Base-by-base conservation (phyloP, 2,888 invertebrate genomes). In the Maniola hyperantus region DNA sequence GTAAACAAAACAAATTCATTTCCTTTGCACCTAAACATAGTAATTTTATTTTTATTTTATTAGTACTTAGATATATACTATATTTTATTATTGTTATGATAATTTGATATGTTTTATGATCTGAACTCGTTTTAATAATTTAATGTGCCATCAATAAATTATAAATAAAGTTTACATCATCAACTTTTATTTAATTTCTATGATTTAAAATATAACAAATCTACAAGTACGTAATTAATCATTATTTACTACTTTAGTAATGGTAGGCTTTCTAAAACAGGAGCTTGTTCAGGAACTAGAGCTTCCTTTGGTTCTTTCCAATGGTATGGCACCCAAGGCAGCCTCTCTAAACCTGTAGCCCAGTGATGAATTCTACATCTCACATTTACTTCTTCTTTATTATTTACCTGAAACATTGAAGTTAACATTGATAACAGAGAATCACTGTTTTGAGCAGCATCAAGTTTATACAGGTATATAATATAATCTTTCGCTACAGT, bases 321-420 rank as follows among this genome's bases (percentile, higher is more conserved):
- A 78, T 93, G 93, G 34, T 92, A 73, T 64, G 86, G 83, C 18
- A 77, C 82, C 85, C 85, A 87, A 1, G 88, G 89, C 33, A 96
- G 77, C 66, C 94, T 90, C 5, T 96, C 94, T 46, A 93, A 84
- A 4, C 95, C 94, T 5, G 94, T 94, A 65, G 95, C 94, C 95
- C 96, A 96, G 80, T 98, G 98, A 81, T 96, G 95, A 64, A 98
- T 93, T 72, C 95, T 92, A 80, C 97, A 97, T 71, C 96, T 93
- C 0, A 98, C 95, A 71, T 94, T 93, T 0, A 95, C 95, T 77
- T 94, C 94, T 83, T 97, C 97, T 55, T 83, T 89, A 60, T 95
- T 94, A 78, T 97, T 97, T 67, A 97, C 93, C 95, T 95, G 82
- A 26, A 88, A 90, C 73, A 63, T 50, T 13, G 2, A 36, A 8